Conservation (phyloP, 2,113 vertebrate species). For the Geococcyx californianus region DNA sequence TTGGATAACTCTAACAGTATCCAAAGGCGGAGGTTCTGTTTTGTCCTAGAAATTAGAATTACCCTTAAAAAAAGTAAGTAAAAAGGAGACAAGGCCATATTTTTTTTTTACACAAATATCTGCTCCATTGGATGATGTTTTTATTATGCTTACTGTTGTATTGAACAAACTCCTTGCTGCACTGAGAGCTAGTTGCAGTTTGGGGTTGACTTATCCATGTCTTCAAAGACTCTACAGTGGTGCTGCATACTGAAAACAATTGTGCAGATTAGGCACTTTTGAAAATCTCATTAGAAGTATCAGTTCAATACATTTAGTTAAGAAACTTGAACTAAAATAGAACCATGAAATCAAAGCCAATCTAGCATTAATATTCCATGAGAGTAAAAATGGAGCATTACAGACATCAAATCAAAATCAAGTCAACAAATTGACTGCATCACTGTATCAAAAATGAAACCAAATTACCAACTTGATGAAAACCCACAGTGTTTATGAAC, state of each 20-base stretch:
- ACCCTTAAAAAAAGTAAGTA: background rate
- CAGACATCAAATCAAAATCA: conserved; percentile 47
- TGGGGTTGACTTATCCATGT: background rate
- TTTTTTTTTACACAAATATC: background rate
- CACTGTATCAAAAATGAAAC: conserved; percentile 1
- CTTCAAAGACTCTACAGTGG: background rate
- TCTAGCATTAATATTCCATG: conserved; percentile 14
- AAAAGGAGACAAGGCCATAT: background rate
- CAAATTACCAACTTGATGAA: conserved; percentile 17
- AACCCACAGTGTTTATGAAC: conserved; percentile 2
- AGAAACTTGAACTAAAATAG: conserved; percentile 26
- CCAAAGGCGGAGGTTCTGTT: background rate
- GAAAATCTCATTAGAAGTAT: conserved; percentile 26
- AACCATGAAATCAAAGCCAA: conserved; percentile 40
- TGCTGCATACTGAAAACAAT: background rate
- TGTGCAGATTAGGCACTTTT: conserved; percentile 14
- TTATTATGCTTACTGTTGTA: background rate
- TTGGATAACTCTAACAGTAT: background rate
- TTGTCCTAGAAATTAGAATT: background rate
- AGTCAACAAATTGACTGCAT: background rate
- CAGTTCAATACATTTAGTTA: conserved; percentile 23
- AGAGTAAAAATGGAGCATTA: conserved; percentile 24
- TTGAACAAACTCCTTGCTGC: background rate
- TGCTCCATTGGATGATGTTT: background rate
- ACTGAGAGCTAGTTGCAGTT: background rate